Conservation (phyloP, 2,888 invertebrate genomes). For the Unio pictorum region DNA sequence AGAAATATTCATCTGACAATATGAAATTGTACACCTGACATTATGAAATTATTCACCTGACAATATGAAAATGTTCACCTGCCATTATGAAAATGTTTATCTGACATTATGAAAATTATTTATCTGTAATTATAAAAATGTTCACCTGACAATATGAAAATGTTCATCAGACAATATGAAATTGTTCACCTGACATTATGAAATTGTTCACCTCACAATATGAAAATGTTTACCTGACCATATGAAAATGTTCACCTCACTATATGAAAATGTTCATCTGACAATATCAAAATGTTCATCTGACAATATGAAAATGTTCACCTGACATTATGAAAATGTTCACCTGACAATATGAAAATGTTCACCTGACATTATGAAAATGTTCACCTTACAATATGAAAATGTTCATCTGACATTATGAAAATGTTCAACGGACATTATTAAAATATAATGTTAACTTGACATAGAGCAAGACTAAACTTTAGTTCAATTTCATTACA, state of each 20-base stretch:
- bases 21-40: no score
- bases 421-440: no score
- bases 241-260: no score
- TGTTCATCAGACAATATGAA: not conserved
- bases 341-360: slow-evolving; percentile 71
- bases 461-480: no score
- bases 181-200: not conserved
- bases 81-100: not conserved
- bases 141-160: not conserved
- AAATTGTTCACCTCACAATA: not conserved
- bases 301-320: not conserved
- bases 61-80: not conserved
- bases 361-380: not conserved
- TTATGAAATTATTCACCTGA: not conserved
- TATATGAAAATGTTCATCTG: not conserved
- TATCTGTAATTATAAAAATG: no score
- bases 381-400: not conserved
- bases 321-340: slow-evolving; percentile 75
- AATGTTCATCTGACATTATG: not conserved
- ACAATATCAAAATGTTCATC: not conserved
- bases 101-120: not conserved
- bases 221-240: not conserved
- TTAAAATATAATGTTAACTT: no score
- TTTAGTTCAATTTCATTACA: no score
- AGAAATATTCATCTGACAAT: slow-evolving; percentile 2